Evolutionary conservation across 2,888 invertebrate genomes (phyloP).

Genomic region (Hydraecia micacea): DNA sequence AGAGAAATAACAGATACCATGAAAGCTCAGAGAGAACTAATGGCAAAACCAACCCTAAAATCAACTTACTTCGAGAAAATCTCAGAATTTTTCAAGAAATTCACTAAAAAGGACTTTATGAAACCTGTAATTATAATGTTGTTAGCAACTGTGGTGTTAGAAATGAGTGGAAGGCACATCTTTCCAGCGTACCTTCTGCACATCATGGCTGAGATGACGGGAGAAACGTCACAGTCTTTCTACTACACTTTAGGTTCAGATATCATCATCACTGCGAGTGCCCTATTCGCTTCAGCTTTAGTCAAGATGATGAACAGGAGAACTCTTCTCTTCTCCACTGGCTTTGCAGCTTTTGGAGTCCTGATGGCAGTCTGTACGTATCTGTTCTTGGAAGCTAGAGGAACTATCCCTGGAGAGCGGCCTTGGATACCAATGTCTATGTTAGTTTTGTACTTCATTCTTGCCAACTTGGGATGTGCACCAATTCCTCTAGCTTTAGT

Average conservation of each 20-base stretch:
- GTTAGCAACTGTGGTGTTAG: conserved; percentile 69
- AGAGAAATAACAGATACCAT: conserved; percentile 64
- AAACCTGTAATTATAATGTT: conserved; percentile 71
- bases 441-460: conserved; percentile 72
- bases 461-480: conserved; percentile 76
- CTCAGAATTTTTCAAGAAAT: conserved; percentile 46
- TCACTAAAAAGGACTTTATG: conserved; percentile 57
- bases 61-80: conserved; percentile 14
- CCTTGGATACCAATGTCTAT: conserved; percentile 67
- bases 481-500: conserved; percentile 74
- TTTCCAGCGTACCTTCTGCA: conserved; percentile 74
- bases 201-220: conserved; percentile 71
- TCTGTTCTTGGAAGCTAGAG: conserved; percentile 65
- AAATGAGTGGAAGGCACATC: conserved; percentile 74
- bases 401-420: conserved; percentile 65
- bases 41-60: conserved; percentile 26
- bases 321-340: conserved; percentile 72
- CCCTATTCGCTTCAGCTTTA: conserved; percentile 70
- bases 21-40: conserved; percentile 53
- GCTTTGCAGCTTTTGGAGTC: conserved; percentile 68
- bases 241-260: conserved; percentile 74
- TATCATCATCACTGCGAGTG: conserved; percentile 71
- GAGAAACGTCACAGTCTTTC: conserved; percentile 68
- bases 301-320: conserved; percentile 73
- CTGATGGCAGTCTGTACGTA: conserved; percentile 68